A percentile compares a stretch with the other conserved stretches of the same genome.
Conservation (phyloP, 2,888 invertebrate species). For the Melitaea athalia region DNA sequence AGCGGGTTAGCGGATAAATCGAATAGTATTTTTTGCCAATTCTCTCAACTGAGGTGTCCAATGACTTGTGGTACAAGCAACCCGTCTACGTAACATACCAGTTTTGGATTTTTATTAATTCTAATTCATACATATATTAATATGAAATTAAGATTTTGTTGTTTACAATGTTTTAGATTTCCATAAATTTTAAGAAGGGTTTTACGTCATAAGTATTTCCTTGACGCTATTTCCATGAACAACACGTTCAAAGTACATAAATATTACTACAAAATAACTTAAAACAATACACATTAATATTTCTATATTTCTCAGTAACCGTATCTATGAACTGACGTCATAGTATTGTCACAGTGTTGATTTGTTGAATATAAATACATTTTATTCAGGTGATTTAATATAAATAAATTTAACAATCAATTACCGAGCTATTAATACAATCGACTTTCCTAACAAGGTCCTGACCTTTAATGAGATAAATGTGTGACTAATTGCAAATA, state of each 20-base stretch:
- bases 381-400: background rate
- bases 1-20: no score
- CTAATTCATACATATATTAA: no score
- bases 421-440: conserved; percentile 12
- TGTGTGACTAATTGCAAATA: conserved; percentile 65
- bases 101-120: no score
- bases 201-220: no score
- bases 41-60: no score
- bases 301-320: background rate
- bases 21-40: no score
- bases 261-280: background rate
- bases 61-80: no score
- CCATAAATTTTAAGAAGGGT: background rate
- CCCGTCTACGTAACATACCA: no score
- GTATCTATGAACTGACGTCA: background rate
- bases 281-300: background rate
- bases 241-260: background rate
- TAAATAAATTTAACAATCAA: conserved; percentile 9
- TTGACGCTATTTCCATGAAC: background rate
- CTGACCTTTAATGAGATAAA: conserved; percentile 29
- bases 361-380: background rate
- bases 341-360: background rate
- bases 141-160: no score
- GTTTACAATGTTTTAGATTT: no score
- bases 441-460: conserved; percentile 23